Percentiles rank a stretch among this genome's conserved stretches.
Conservation (phyloP, 2,113 vertebrate genomes). For the Pomatostomus ruficeps region DNA sequence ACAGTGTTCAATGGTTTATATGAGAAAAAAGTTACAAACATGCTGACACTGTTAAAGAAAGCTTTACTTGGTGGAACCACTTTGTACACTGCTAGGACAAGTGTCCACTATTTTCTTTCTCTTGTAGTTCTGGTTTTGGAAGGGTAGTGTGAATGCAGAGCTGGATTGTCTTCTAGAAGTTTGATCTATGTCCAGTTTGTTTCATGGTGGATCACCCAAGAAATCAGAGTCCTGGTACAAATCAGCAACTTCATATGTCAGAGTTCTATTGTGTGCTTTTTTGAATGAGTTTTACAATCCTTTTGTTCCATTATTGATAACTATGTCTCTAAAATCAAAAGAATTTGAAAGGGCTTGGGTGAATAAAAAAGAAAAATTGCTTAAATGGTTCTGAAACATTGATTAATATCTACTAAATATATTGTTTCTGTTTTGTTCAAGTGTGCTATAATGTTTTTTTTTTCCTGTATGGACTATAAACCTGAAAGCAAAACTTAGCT, state of each 20-base stretch:
- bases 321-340: not conserved
- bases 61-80: not conserved
- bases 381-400: not conserved
- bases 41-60: not conserved
- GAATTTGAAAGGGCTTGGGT: not conserved
- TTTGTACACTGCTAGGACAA: not conserved
- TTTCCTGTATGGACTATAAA: not conserved
- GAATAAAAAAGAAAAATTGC: not conserved
- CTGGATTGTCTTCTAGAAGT: not conserved
- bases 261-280: not conserved
- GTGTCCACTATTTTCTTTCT: not conserved
- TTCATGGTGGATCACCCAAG: not conserved
- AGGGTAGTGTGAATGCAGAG: not conserved
- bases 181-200: not conserved
- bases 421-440: not conserved
- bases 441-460: not conserved
- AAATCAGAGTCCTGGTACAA: not conserved
- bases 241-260: not conserved
- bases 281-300: not conserved
- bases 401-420: not conserved
- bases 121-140: not conserved
- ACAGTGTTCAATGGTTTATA: not conserved
- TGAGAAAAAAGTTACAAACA: not conserved
- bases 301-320: not conserved
- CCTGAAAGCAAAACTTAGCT: not conserved